Conservation (phyloP, 2,113 vertebrate species). For the Himantopus leucocephalus region DNA sequence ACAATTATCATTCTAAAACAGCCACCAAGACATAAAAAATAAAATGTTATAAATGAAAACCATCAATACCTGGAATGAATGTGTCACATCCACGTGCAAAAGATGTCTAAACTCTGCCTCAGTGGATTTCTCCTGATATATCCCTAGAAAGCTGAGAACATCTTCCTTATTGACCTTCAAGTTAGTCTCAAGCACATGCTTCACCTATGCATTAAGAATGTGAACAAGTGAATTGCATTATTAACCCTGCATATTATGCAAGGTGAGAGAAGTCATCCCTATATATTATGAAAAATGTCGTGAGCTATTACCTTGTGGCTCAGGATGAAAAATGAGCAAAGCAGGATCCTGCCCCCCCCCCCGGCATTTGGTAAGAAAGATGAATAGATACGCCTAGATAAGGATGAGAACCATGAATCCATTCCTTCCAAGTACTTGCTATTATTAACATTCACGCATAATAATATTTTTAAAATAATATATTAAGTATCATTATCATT, state of each 20-base stretch:
- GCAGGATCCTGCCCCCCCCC: background rate
- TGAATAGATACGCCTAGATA: background rate
- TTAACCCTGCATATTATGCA: background rate
- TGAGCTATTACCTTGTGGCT: background rate
- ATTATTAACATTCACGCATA: background rate
- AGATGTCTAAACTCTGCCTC: conserved; percentile 46
- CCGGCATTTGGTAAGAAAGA: background rate
- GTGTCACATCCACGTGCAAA: conserved; percentile 71
- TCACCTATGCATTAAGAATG: conserved; percentile 61
- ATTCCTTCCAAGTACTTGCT: background rate
- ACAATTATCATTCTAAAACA: background rate
- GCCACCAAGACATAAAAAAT: background rate
- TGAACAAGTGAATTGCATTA: background rate
- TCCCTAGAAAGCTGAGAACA: conserved; percentile 70
- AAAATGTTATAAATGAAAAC: background rate
- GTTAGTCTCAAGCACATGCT: conserved; percentile 67
- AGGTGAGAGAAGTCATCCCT: background rate
- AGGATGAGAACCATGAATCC: background rate
- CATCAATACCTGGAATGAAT: conserved; percentile 78
- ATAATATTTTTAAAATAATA: background rate
- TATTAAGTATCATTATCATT: background rate
- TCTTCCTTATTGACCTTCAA: conserved; percentile 75
- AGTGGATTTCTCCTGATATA: conserved; percentile 62
- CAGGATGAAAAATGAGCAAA: background rate
- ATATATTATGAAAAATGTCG: background rate